phyloP scores from a whole-genome alignment of 2,888 invertebrate species.

The Galerucella calmariensis region DNA sequence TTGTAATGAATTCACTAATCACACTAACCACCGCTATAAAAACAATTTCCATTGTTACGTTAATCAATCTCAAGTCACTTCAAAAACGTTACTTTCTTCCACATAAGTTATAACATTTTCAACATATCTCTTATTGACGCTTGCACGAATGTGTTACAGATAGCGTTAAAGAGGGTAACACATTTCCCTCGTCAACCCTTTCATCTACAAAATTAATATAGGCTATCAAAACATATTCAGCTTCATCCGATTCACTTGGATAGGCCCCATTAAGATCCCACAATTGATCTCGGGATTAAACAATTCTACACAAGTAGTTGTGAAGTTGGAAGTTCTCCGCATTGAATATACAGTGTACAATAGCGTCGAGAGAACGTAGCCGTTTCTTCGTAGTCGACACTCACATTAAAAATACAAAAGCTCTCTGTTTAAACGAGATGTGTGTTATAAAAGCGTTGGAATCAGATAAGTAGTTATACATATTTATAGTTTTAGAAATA shows the following conservation, averaged over 20 bases:
- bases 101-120: no score
- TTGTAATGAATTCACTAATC: no score
- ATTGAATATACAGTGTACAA: neutral
- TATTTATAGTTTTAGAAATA: slow-evolving; percentile 37
- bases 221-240: slow-evolving; percentile 17
- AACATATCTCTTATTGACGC: no score
- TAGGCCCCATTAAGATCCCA: slow-evolving; percentile 15
- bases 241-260: neutral
- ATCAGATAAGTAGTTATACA: slow-evolving; percentile 42
- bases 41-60: no score
- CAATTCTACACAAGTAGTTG: slow-evolving; percentile 9
- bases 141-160: neutral
- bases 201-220: neutral
- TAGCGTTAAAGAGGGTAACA: neutral
- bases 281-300: slow-evolving; percentile 11
- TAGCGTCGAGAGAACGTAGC: neutral
- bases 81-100: no score
- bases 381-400: slow-evolving; percentile 1
- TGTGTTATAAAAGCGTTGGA: slow-evolving; percentile 3
- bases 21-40: no score
- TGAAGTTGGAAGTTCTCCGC: slow-evolving; percentile 11
- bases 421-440: slow-evolving; percentile 24
- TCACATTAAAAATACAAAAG: slow-evolving; percentile 29
- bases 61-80: no score
- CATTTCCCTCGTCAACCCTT: neutral